Evolutionary conservation across 2,797 vertebrate genomes (phyloP).

Genomic region (Erpetoichthys calabaricus): DNA sequence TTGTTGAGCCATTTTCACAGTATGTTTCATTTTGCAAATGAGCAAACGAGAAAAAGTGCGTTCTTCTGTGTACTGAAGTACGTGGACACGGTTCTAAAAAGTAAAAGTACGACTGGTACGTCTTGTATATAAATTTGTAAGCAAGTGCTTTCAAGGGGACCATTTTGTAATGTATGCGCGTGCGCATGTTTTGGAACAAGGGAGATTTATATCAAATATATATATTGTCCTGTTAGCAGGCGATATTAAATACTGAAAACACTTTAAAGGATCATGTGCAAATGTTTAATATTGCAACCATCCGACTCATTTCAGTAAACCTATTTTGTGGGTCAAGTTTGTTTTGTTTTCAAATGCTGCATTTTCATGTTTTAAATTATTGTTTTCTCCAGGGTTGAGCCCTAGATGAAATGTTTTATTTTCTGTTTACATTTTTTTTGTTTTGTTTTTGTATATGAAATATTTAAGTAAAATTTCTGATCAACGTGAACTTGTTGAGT

Average conservation of each 20-base stretch:
- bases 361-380: constrained; percentile 57
- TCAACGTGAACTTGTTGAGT: constrained; percentile 16
- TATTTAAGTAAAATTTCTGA: constrained; percentile 65
- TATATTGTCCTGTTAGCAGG: background rate
- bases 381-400: constrained; percentile 51
- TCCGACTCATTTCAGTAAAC: constrained; percentile 3
- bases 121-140: background rate
- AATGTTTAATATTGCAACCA: constrained; percentile 30
- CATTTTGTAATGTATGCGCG: background rate
- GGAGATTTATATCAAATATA: background rate
- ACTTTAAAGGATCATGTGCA: constrained; percentile 38
- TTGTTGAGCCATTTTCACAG: background rate
- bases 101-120: background rate
- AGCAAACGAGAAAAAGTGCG: constrained; percentile 9
- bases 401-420: constrained; percentile 32
- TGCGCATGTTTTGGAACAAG: background rate
- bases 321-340: constrained; percentile 4
- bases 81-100: background rate
- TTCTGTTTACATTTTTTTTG: constrained; percentile 52
- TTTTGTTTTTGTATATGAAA: constrained; percentile 42
- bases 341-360: constrained; percentile 41
- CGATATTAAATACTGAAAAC: constrained; percentile 18
- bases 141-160: background rate
- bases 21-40: constrained; percentile 5
- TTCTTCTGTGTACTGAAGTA: background rate